These are phyloP conservation scores for Ypsolopha sequella DNA, from an alignment of 2,888 invertebrate genomes.

Conservation along the genomic window DNA sequence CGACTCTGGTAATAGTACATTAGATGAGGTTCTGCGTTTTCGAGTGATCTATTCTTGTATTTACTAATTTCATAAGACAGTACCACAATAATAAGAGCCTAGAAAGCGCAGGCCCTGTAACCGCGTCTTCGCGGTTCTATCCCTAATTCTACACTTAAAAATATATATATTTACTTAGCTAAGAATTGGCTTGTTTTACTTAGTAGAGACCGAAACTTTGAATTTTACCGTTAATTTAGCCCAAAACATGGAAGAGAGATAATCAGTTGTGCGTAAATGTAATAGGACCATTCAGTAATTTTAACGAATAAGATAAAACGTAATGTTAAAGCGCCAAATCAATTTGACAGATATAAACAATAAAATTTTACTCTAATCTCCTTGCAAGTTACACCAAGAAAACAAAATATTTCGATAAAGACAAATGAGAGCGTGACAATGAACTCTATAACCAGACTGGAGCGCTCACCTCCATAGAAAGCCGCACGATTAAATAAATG, in stretches of 20 bases:
- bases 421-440: too few species aligned
- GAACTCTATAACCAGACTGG: too few species aligned
- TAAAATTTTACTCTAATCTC: too few species aligned
- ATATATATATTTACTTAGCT: conserved; percentile 59
- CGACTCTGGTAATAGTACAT: too few species aligned
- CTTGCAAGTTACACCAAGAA: too few species aligned
- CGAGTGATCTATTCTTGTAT: not conserved
- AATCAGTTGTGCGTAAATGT: conserved; percentile 26
- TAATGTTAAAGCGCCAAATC: not conserved
- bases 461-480: too few species aligned
- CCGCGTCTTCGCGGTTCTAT: conserved; percentile 32
- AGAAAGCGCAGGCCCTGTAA: not conserved
- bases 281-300: not conserved
- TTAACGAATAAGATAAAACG: not conserved
- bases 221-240: conserved; percentile 22
- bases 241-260: conserved; percentile 31
- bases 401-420: too few species aligned
- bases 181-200: conserved; percentile 44
- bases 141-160: conserved; percentile 52
- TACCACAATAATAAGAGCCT: not conserved
- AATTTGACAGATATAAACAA: not conserved
- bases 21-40: not conserved
- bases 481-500: too few species aligned
- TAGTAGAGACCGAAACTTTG: conserved; percentile 28
- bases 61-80: not conserved